A percentile compares a stretch with the other conserved stretches of the same genome.
These are phyloP conservation scores for Eulemur mongoz DNA, from an alignment of 2,797 vertebrate species.

Conservation along the genomic window DNA sequence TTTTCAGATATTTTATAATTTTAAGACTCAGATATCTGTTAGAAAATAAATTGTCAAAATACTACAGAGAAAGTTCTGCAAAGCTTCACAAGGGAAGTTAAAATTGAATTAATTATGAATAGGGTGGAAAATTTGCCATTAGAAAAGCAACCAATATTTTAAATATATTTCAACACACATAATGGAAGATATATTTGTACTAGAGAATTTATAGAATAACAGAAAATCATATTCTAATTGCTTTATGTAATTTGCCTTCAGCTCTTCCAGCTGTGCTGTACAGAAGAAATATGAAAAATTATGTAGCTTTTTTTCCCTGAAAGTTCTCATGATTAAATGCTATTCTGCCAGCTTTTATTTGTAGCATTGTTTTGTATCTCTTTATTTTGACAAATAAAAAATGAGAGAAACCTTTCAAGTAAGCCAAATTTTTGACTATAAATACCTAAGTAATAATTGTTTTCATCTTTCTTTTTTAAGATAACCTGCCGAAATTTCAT, in stretches of 20 bases:
- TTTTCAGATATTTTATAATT: slow-evolving; percentile 50
- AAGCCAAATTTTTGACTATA: slow-evolving; percentile 30
- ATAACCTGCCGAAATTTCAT: slow-evolving; percentile 91
- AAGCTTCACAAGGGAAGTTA: slow-evolving; percentile 58
- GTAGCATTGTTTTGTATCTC: neutral
- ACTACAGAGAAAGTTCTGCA: slow-evolving; percentile 40
- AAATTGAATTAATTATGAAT: slow-evolving; percentile 63
- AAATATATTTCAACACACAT: slow-evolving; percentile 51
- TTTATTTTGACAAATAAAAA: slow-evolving; percentile 59
- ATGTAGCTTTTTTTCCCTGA: neutral
- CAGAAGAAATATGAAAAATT: slow-evolving; percentile 58
- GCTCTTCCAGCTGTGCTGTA: slow-evolving; percentile 65
- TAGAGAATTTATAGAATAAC: slow-evolving; percentile 42
- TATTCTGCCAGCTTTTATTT: slow-evolving; percentile 44
- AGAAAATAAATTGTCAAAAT: slow-evolving; percentile 37
- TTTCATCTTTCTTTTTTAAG: slow-evolving; percentile 83
- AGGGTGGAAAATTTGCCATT: slow-evolving; percentile 40
- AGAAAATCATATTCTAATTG: slow-evolving; percentile 63
- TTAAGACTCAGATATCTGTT: slow-evolving; percentile 14
- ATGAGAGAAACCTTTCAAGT: slow-evolving; percentile 54
- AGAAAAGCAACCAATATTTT: slow-evolving; percentile 58
- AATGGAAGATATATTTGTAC: slow-evolving; percentile 69
- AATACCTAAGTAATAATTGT: slow-evolving; percentile 38
- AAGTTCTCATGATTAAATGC: slow-evolving; percentile 38
- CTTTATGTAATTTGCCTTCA: slow-evolving; percentile 45